Evolutionary conservation across 2,888 invertebrate species (phyloP).

Genomic region (Lycocerus yunnanus): DNA sequence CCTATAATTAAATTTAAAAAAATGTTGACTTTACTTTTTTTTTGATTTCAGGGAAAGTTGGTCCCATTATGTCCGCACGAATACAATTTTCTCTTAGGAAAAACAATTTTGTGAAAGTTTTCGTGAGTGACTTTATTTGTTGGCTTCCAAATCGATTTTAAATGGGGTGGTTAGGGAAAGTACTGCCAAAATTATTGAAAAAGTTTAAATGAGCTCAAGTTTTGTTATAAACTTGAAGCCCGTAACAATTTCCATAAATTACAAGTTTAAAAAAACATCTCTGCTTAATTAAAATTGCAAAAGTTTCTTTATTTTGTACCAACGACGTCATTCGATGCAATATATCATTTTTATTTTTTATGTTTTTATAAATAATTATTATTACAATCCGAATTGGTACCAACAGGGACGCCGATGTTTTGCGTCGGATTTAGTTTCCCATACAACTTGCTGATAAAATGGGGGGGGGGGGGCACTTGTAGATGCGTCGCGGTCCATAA

Average conservation of each 20-base stretch:
- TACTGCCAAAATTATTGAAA: background rate
- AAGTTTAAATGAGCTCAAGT: background rate
- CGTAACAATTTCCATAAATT: background rate
- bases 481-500: no score
- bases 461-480: no score
- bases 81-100: background rate
- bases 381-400: background rate
- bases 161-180: background rate
- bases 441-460: no score
- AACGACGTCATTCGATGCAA: background rate
- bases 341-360: background rate
- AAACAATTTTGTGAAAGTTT: background rate
- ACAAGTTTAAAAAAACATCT: background rate
- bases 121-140: background rate
- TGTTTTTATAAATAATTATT: background rate
- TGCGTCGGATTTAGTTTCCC: no score
- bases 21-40: background rate
- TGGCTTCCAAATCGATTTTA: background rate
- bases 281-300: background rate
- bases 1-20: background rate
- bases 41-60: background rate
- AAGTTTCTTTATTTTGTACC: background rate
- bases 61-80: no score
- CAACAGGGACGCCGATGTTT: no score
- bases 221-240: background rate